Conservation (phyloP, 2,113 vertebrate species). For the Ellobius talpinus region DNA sequence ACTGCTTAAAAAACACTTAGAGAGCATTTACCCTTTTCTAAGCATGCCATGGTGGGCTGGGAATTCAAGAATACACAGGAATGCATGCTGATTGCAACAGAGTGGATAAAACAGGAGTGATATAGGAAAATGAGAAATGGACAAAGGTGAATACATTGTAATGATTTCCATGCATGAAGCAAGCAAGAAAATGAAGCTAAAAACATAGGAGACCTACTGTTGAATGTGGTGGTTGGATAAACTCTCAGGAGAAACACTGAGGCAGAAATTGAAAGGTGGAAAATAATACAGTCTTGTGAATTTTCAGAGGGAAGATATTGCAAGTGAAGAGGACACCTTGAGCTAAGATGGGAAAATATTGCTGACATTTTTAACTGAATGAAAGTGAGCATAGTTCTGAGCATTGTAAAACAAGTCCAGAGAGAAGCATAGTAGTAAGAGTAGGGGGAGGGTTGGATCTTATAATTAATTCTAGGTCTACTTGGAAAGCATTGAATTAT, state of each 20-base stretch:
- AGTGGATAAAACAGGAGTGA: background rate
- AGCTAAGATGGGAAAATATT: background rate
- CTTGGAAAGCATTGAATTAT: conserved; percentile 13
- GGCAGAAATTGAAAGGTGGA: background rate
- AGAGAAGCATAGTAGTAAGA: conserved; percentile 10
- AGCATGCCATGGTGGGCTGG: background rate
- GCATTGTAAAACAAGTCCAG: background rate
- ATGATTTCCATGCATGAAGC: background rate
- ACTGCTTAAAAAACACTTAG: background rate
- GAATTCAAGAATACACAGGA: background rate
- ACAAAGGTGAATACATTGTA: background rate
- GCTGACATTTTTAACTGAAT: background rate
- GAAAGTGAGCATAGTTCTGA: background rate
- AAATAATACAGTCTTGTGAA: background rate
- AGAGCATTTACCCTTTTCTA: conserved; percentile 16
- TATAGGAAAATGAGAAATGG: background rate
- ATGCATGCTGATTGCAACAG: background rate
- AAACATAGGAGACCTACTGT: background rate
- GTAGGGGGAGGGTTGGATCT: background rate
- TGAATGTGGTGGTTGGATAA: background rate
- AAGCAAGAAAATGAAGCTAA: background rate
- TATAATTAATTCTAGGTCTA: background rate
- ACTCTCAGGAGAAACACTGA: background rate
- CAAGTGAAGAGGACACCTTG: background rate
- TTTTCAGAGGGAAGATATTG: background rate